A percentile compares a stretch with the other conserved stretches of the same genome.
Conservation (phyloP, 1,140 invertebrate species). For the Drosophila auraria region DNA sequence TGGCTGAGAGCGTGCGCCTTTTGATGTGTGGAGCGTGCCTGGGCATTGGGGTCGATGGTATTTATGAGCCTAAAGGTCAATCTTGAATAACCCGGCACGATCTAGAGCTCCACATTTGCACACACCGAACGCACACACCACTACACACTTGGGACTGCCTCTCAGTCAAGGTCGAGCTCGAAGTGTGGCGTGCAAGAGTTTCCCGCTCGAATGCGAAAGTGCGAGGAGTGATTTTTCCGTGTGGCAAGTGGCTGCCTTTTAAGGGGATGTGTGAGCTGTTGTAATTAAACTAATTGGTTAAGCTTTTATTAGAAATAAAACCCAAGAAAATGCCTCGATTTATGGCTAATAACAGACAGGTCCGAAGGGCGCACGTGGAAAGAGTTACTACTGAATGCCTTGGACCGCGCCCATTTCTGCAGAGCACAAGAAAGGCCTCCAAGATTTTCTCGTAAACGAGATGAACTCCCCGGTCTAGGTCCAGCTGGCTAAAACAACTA, state of each 20-base stretch:
- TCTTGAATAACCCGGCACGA: slow-evolving; percentile 61
- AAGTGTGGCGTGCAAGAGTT: slow-evolving; percentile 2
- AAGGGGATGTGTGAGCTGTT: neutral
- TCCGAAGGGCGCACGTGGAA: too few species aligned
- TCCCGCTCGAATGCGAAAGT: slow-evolving; percentile 3
- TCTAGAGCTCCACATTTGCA: slow-evolving; percentile 27
- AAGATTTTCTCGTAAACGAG: too few species aligned
- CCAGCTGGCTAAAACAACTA: too few species aligned
- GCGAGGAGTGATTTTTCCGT: neutral
- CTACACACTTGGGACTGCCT: slow-evolving; percentile 7
- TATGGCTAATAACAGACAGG: too few species aligned
- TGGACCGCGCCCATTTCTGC: too few species aligned
- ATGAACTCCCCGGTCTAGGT: too few species aligned
- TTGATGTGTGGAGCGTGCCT: slow-evolving; percentile 63
- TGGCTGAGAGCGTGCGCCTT: slow-evolving; percentile 14
- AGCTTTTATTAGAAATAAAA: neutral
- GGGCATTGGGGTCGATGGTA: slow-evolving; percentile 61
- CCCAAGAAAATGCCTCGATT: neutral
- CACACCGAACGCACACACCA: neutral
- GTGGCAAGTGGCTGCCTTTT: neutral
- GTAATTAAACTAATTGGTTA: slow-evolving; percentile 11
- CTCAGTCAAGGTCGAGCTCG: slow-evolving; percentile 49
- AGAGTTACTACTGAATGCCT: too few species aligned
- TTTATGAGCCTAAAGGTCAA: slow-evolving; percentile 65
- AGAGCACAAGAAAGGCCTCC: too few species aligned